Base-by-base conservation (phyloP, 2,888 invertebrate genomes). In the Morpho deidamia region DNA sequence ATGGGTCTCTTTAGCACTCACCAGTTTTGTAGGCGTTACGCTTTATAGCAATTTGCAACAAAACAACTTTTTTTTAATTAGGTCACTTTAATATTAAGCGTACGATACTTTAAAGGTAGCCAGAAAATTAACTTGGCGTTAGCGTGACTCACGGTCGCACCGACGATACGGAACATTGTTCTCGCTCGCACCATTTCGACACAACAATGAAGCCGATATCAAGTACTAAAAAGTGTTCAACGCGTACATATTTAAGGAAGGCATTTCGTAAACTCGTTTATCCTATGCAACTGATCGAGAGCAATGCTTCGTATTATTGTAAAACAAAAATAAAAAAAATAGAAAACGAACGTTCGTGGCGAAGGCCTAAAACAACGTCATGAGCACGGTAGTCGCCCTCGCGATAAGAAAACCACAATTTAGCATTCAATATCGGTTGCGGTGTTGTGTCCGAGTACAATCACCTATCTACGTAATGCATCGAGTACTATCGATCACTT, bases 201-300 rank as follows among this genome's bases (percentile, higher is more conserved):
- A 82, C 84, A 82, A 83, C 84, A 83, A 80, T 71, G 78, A 66
- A 81, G 67, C 81, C 83, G 82, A 84, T 81, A 79, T 74, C 63
- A 54, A 56, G 44, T 43, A 54, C 47, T 47, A 56, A 57, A 48
- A 9, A 34, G 10, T 34, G 12, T 12, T 41, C 23, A 11, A 11
- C 8, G 8, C 12, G 35, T 7, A 7, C 40, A 33, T 7, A 10
- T 48, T 44, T 5, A 23, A 23, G 23, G 23, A 23, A 23, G 5
- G 23, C 5, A 23, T 23, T 23, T 5, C 23, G 23, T 23, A 23
- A 23, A 23, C 23, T 23, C 5, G 23, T 23, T 23, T 23, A 23
- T 23, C 23, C 23, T 23, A 49, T 41, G 49, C 11, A 32, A 40
- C 40, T 40, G 40, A 59, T 78, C 83, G 82, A 86, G 85, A 86